phyloP scores from a whole-genome alignment of 2,113 vertebrate genomes.

The Hypocryptadius cinnamomeus region DNA sequence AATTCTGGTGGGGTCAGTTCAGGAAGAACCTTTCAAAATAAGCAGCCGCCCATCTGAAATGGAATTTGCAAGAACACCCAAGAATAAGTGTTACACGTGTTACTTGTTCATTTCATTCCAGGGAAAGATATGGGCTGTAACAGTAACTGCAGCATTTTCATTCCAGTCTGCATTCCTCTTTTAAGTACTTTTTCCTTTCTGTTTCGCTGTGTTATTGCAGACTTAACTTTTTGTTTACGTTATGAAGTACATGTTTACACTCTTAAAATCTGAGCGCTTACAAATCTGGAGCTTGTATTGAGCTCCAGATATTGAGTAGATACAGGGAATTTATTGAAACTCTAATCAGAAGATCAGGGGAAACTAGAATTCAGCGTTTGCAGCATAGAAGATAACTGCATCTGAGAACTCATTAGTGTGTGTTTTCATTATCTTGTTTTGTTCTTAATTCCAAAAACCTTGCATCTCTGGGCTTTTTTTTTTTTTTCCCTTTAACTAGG shows the following conservation, averaged over 20 bases:
- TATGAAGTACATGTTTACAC: neutral
- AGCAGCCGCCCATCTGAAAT: neutral
- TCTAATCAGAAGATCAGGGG: neutral
- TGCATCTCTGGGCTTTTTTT: conserved; percentile 15
- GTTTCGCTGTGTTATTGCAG: neutral
- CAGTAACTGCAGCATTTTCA: neutral
- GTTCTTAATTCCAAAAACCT: conserved; percentile 27
- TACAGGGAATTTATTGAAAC: neutral
- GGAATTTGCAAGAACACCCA: neutral
- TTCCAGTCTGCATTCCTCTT: neutral
- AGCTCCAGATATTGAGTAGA: neutral
- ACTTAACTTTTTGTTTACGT: neutral
- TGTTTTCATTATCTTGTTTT: neutral
- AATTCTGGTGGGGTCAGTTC: neutral
- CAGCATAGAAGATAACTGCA: neutral
- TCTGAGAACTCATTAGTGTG: neutral
- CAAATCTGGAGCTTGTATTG: neutral
- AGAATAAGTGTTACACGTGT: neutral
- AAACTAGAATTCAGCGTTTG: neutral
- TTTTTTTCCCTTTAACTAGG: conserved; percentile 62
- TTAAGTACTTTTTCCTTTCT: neutral
- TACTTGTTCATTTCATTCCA: neutral
- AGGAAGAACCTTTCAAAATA: neutral
- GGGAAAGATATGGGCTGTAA: neutral
- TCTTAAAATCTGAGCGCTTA: neutral